A percentile compares a stretch with the other conserved stretches of the same genome.
These are phyloP conservation scores for Syndactyla subalaris DNA, from an alignment of 2,797 vertebrate genomes.

Conservation along the genomic window DNA sequence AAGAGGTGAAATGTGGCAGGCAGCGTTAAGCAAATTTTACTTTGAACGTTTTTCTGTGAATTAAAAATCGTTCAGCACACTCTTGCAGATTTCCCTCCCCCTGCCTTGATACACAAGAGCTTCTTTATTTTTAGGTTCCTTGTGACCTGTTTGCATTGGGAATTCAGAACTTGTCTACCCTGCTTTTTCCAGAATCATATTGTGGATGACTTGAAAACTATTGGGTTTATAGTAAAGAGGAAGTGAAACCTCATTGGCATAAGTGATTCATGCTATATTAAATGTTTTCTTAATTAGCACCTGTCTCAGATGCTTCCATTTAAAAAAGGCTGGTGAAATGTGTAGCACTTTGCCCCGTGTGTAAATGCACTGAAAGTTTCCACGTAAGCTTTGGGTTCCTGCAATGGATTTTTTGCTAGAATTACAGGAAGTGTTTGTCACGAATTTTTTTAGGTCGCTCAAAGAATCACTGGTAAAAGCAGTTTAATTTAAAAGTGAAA, in stretches of 20 bases:
- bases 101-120: not conserved
- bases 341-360: not conserved
- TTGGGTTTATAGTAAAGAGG: not conserved
- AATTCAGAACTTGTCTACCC: conserved; percentile 47
- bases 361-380: not conserved
- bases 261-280: conserved; percentile 15
- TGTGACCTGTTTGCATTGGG: conserved; percentile 42
- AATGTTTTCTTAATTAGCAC: conserved; percentile 30
- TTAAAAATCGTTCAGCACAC: not conserved
- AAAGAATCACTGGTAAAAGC: not conserved
- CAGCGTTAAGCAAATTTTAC: not conserved
- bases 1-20: not conserved
- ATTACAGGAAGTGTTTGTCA: not conserved
- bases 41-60: not conserved
- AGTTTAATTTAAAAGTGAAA: not conserved
- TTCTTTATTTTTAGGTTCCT: conserved; percentile 47
- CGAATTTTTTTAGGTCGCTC: not conserved
- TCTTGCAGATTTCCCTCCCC: not conserved
- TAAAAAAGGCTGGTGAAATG: not conserved
- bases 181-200: not conserved
- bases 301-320: not conserved
- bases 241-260: conserved; percentile 3
- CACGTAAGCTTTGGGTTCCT: not conserved
- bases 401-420: not conserved
- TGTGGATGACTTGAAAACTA: not conserved